A percentile compares a stretch with the other conserved stretches of the same genome.
phyloP scores from a whole-genome alignment of 2,888 invertebrate genomes.

The Himalopsyche tibetana region DNA sequence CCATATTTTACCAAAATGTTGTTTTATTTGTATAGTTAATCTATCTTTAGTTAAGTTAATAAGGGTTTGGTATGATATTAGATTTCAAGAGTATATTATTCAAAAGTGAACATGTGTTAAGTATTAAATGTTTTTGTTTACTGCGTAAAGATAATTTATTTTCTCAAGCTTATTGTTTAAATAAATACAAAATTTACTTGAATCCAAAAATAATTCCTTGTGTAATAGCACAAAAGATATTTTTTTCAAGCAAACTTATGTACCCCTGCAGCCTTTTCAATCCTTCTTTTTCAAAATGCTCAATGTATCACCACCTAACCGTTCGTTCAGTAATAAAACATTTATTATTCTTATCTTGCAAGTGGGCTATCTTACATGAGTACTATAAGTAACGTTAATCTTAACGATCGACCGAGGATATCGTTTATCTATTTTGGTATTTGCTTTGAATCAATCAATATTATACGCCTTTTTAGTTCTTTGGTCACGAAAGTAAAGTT shows the following conservation, averaged over 20 bases:
- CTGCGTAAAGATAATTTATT: too few relatives aligned
- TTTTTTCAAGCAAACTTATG: neutral
- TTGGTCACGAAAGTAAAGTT: too few relatives aligned
- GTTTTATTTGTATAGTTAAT: too few relatives aligned
- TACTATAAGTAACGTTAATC: conserved; percentile 2
- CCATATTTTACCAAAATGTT: too few relatives aligned
- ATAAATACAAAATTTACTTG: too few relatives aligned
- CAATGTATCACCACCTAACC: conserved; percentile 55
- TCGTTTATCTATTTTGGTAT: conserved; percentile 2
- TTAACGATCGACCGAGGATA: neutral
- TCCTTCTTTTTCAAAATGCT: neutral
- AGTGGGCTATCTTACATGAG: conserved; percentile 17
- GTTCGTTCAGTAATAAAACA: conserved; percentile 57
- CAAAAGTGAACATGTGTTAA: too few relatives aligned
- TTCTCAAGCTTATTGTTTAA: too few relatives aligned
- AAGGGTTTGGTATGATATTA: too few relatives aligned
- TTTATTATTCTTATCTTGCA: conserved; percentile 58
- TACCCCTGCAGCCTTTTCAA: conserved; percentile 40
- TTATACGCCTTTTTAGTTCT: neutral
- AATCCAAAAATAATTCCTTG: too few relatives aligned
- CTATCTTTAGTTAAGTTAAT: too few relatives aligned
- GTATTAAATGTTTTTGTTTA: too few relatives aligned
- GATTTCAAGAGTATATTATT: too few relatives aligned
- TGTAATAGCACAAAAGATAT: neutral
- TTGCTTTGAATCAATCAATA: neutral